A percentile compares a stretch with the other conserved stretches of the same genome.
phyloP scores from a whole-genome alignment of 1,140 invertebrate species.

The Diachasma alloeum region DNA sequence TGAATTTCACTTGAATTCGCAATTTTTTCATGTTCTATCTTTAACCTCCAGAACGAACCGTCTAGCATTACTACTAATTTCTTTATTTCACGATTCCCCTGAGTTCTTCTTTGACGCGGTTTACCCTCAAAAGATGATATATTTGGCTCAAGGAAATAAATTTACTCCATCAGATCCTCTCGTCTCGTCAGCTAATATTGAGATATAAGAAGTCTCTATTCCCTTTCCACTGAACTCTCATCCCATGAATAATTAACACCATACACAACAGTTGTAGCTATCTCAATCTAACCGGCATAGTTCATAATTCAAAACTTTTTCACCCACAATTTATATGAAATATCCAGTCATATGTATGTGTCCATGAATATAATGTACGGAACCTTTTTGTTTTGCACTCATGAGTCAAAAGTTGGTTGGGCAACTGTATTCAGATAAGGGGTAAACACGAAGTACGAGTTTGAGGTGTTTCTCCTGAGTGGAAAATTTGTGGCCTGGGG shows the following conservation, averaged over 20 bases:
- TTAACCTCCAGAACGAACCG: no score
- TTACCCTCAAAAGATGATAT: no score
- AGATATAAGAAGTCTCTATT: no score
- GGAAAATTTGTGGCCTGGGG: neutral
- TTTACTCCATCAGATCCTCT: no score
- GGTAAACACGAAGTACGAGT: neutral
- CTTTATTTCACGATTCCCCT: no score
- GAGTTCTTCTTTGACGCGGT: no score
- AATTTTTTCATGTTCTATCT: no score
- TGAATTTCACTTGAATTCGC: no score
- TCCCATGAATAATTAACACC: neutral
- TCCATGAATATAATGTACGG: neutral
- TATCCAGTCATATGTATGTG: neutral
- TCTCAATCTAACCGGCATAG: neutral
- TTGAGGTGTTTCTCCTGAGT: neutral
- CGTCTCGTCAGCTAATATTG: no score
- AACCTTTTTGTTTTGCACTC: neutral
- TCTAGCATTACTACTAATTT: no score
- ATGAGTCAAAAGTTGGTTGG: neutral
- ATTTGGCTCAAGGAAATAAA: no score
- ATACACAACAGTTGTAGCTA: neutral
- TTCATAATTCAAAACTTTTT: neutral
- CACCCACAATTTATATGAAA: neutral
- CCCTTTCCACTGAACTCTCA: no score
- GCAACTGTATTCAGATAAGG: neutral